Conservation (phyloP, 2,888 invertebrate genomes). For the Pterostichus niger region DNA sequence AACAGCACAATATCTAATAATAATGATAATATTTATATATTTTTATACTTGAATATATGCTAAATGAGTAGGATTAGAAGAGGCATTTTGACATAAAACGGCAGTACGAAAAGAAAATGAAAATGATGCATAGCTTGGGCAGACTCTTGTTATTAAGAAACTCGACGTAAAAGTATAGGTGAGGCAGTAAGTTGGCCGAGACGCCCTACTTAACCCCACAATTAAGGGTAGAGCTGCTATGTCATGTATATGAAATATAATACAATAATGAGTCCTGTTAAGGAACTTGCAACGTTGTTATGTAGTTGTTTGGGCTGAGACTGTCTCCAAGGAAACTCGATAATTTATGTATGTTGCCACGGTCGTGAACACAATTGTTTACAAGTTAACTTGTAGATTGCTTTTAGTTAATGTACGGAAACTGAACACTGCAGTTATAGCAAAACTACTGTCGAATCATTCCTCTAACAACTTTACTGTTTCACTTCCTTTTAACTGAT, state of each 20-base stretch:
- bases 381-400: slow-evolving; percentile 64
- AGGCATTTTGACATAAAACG: too few species aligned
- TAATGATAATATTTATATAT: too few species aligned
- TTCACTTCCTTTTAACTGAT: slow-evolving; percentile 10
- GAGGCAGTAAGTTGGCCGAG: not conserved
- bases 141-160: too few species aligned
- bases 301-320: slow-evolving; percentile 54
- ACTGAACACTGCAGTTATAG: slow-evolving; percentile 50
- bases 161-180: not conserved
- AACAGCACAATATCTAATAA: too few species aligned
- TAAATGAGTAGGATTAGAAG: too few species aligned
- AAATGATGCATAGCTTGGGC: too few species aligned
- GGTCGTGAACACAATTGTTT: slow-evolving; percentile 61
- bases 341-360: slow-evolving; percentile 61
- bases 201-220: slow-evolving; percentile 30
- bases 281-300: slow-evolving; percentile 66
- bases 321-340: slow-evolving; percentile 64
- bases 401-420: slow-evolving; percentile 58
- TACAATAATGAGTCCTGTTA: slow-evolving; percentile 66
- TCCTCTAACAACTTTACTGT: slow-evolving; percentile 15
- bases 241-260: slow-evolving; percentile 64
- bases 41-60: too few species aligned
- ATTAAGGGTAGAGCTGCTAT: slow-evolving; percentile 38
- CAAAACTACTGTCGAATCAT: slow-evolving; percentile 52
- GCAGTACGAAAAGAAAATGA: too few species aligned